Percentiles rank a stretch among this genome's conserved stretches.
Conservation (phyloP, 1,140 invertebrate genomes). For the Andrena cerasifolii region DNA sequence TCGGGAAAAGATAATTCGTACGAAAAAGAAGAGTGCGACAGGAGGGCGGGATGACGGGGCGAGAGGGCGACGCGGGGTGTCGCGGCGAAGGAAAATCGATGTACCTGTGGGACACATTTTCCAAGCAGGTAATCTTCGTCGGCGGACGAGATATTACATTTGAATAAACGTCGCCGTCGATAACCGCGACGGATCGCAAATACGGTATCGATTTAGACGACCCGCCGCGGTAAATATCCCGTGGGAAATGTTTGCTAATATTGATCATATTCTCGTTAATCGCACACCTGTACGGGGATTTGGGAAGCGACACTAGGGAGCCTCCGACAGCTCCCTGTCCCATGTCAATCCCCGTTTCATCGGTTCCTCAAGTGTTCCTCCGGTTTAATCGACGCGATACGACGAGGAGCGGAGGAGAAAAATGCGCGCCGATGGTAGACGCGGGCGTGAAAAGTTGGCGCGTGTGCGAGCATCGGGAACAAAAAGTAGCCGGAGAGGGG, state of each 20-base stretch:
- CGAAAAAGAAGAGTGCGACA: not conserved
- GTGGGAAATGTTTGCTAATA: constrained; percentile 80
- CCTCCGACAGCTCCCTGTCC: not conserved
- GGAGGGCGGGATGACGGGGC: constrained; percentile 21
- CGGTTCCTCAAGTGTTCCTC: not conserved
- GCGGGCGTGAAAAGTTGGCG: constrained; percentile 52
- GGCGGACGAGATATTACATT: constrained; percentile 81
- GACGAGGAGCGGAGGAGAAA: not conserved
- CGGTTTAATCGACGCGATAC: constrained; percentile 31
- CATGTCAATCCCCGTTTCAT: constrained; percentile 11
- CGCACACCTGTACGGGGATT: constrained; percentile 63
- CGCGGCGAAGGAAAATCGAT: constrained; percentile 40
- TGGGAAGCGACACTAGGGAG: not conserved
- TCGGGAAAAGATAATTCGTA: not conserved
- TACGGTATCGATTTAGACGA: constrained; percentile 68
- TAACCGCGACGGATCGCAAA: constrained; percentile 71
- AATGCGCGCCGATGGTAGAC: constrained; percentile 41
- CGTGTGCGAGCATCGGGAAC: constrained; percentile 48
- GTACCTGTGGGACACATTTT: constrained; percentile 79
- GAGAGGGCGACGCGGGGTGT: not conserved
- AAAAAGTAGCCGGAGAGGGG: constrained; percentile 40
- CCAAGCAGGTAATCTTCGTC: constrained; percentile 78
- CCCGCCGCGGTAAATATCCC: constrained; percentile 71
- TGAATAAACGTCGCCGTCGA: constrained; percentile 81
- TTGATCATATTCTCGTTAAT: constrained; percentile 81